Evolutionary conservation across 1,140 invertebrate genomes (phyloP), one percentile per base, ranked within the genome.

Genomic region (Leptinotarsa lineolata): DNA sequence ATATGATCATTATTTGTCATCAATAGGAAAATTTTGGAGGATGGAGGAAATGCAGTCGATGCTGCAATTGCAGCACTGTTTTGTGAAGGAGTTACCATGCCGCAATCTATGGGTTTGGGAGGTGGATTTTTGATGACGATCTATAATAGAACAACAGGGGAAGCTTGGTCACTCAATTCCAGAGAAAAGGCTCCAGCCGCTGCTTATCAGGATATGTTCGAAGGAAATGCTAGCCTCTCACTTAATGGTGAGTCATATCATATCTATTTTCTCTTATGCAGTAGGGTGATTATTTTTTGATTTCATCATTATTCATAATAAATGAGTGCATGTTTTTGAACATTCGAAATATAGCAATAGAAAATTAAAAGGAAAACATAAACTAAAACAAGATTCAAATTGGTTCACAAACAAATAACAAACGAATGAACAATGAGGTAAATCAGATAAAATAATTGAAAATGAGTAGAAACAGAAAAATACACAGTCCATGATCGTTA

Each of bases 121-220:
- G 95, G 95, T 64, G 94, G 94, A 48, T 92, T 93, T 80, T 81
- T 95, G 12, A 90, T 93, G 89, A 92, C 91, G 0, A 88, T 94
- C 72, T 96, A 94, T 83, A 87, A 91, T 68, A 85, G 83, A 76
- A 82, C 75, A 71, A 87, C 73, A 44, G 82, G 86, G 2, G 82
- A 75, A 72, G 83, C 46, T 82, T 81, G 45, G 86, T 82, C n/a
- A 13, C 80, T 95, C 11, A 88, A 92, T 81, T 91, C 92, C 0
- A 84, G 93, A 76, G 93, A 94, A 86, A 87, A 84, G 0, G 93
- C 93, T 0, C 92, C 93, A 2, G 68, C 54, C 2, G 80, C 74
- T 4, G 89, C 92, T 0, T 81, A 78, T 4, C 72, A 83, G 54
- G 83, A 90, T 68, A 94, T 94, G 92, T 94, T 85, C 74, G 74